Conservation (phyloP, 2,113 vertebrate species). For the Sakesphorus luctuosus region DNA sequence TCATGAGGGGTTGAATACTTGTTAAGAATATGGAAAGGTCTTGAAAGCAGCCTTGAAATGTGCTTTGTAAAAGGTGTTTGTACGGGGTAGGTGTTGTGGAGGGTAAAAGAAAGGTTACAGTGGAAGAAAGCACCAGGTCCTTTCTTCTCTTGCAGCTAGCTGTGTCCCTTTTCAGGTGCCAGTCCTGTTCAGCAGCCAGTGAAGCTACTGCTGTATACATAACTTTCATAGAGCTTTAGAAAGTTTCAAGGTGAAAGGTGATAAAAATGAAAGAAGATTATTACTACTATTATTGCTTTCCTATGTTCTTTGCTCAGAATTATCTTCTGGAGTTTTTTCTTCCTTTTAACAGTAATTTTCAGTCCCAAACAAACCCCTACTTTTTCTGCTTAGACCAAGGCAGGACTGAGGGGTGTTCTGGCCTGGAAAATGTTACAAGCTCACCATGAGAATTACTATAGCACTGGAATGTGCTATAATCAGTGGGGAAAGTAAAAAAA, state of each 20-base stretch:
- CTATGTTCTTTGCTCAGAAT: slow-evolving; percentile 1
- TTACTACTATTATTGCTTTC: background rate
- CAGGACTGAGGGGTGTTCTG: slow-evolving; percentile 47
- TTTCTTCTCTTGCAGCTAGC: background rate
- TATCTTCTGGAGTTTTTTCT: slow-evolving; percentile 8
- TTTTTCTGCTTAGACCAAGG: slow-evolving; percentile 52
- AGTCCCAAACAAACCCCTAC: slow-evolving; percentile 48
- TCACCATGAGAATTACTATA: slow-evolving; percentile 10
- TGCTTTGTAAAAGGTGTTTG: background rate
- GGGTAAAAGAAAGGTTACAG: background rate
- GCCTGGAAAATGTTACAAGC: slow-evolving; percentile 50
- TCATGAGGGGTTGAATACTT: background rate
- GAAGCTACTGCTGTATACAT: background rate
- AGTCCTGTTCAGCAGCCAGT: background rate
- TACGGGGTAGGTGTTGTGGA: fast-evolving
- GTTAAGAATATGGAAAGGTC: background rate
- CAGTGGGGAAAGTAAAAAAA: slow-evolving; percentile 62
- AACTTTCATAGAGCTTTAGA: slow-evolving; percentile 2
- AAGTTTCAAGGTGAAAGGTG: slow-evolving; percentile 33
- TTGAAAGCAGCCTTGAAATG: background rate
- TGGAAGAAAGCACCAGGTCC: background rate
- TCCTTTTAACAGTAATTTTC: slow-evolving; percentile 49
- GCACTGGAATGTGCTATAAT: slow-evolving; percentile 54
- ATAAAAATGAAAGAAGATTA: slow-evolving; percentile 42
- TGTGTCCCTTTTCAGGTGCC: background rate